Evolutionary conservation across 2,797 vertebrate species (phyloP).

Genomic region (Mallotus villosus): DNA sequence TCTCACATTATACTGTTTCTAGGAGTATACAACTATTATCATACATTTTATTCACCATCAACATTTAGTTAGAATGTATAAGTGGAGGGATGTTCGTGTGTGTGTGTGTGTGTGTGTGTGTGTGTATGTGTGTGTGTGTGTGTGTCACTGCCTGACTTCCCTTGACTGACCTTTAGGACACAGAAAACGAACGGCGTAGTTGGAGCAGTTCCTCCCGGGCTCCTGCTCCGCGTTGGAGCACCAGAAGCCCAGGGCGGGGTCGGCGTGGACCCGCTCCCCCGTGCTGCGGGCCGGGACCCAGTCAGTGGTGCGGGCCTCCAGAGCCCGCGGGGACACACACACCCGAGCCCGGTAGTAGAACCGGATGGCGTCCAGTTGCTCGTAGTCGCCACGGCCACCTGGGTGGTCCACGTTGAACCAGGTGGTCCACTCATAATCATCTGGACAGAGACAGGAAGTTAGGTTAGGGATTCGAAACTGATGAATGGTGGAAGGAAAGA

Average conservation of each 20-base stretch:
- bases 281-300: slow-evolving; percentile 81
- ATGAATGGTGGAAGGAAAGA: not conserved
- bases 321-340: slow-evolving; percentile 73
- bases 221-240: slow-evolving; percentile 87
- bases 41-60: too few species aligned
- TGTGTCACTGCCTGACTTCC: too few species aligned
- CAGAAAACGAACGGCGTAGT: slow-evolving; percentile 88
- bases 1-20: not conserved
- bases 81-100: not conserved
- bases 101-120: not conserved
- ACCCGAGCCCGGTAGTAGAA: slow-evolving; percentile 85
- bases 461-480: not conserved
- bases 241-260: slow-evolving; percentile 85
- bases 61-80: too few species aligned
- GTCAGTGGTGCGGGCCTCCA: slow-evolving; percentile 86
- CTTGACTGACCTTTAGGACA: slow-evolving; percentile 75
- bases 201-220: slow-evolving; percentile 82
- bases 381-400: slow-evolving; percentile 86
- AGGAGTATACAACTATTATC: too few species aligned
- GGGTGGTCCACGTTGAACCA: slow-evolving; percentile 95
- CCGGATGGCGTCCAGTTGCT: slow-evolving; percentile 86
- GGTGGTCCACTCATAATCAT: slow-evolving; percentile 81
- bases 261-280: slow-evolving; percentile 81
- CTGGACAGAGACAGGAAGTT: slow-evolving; percentile 59
- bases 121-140: too few species aligned